phyloP scores from a whole-genome alignment of 1,140 invertebrate genomes.

The Drosophila seguyi region DNA sequence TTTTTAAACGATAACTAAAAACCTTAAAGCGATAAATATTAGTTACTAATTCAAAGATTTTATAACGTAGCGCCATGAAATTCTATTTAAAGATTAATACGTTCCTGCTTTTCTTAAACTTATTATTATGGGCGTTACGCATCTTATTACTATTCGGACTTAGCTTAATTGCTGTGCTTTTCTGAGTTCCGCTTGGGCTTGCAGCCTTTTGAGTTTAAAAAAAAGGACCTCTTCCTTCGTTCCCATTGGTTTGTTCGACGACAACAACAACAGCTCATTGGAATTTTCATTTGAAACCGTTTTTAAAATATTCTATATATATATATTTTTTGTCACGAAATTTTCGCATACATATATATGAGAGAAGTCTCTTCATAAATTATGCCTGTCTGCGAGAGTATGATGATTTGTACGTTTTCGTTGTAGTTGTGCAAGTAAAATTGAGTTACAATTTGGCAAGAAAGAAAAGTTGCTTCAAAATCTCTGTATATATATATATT shows the following conservation, averaged over 20 bases:
- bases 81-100: neutral
- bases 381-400: conserved; percentile 50
- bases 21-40: neutral
- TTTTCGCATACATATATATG: conserved; percentile 16
- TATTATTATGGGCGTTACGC: neutral
- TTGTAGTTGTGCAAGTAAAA: conserved; percentile 63
- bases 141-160: neutral
- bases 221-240: neutral
- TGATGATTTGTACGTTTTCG: conserved; percentile 50
- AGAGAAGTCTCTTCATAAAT: conserved; percentile 40
- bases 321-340: conserved; percentile 25
- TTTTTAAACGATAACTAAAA: neutral
- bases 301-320: conserved; percentile 20
- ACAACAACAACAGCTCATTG: conserved; percentile 39
- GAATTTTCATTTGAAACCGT: conserved; percentile 49
- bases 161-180: conserved; percentile 26
- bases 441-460: conserved; percentile 52
- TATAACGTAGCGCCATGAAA: neutral
- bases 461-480: conserved; percentile 38
- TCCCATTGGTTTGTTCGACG: conserved; percentile 35
- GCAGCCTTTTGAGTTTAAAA: conserved; percentile 24
- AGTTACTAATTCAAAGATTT: neutral
- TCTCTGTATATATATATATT: conserved; percentile 47
- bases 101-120: too few species aligned
- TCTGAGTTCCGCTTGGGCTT: conserved; percentile 50